Conservation (phyloP, 2,113 vertebrate genomes). For the Prietella phreatophila region DNA sequence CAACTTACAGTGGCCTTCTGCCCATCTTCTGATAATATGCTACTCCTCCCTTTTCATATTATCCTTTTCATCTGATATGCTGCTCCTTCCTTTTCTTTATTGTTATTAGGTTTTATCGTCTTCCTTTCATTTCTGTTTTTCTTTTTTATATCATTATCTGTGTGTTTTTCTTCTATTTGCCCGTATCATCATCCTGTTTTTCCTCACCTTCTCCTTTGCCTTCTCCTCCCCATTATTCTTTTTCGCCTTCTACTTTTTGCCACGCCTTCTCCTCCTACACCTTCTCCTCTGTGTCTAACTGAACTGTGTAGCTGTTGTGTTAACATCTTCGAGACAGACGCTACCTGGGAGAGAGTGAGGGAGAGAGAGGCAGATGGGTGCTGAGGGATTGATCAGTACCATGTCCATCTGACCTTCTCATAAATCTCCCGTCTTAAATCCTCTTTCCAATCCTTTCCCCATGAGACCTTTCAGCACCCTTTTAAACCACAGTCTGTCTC, state of each 20-base stretch:
- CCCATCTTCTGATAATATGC: not conserved
- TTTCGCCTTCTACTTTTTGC: not conserved
- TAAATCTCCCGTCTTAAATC: conserved; percentile 16
- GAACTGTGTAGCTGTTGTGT: not conserved
- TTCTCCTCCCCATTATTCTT: not conserved
- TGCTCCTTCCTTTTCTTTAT: not conserved
- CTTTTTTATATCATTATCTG: not conserved
- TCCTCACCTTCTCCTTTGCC: no score
- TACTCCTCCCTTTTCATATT: not conserved
- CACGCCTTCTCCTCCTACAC: conserved; percentile 13
- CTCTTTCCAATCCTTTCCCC: conserved; percentile 26
- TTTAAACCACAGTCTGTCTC: not conserved
- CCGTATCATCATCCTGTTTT: not conserved
- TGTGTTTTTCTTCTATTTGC: not conserved
- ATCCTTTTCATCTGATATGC: no score
- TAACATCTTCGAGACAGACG: not conserved
- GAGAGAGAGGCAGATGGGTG: not conserved
- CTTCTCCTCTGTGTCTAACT: not conserved
- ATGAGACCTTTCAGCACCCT: not conserved
- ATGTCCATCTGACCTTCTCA: conserved; percentile 10
- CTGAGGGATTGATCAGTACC: conserved; percentile 10
- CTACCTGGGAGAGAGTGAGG: not conserved
- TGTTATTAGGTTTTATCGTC: not conserved
- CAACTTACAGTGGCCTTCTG: not conserved
- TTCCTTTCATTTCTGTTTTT: not conserved